Evolutionary conservation across 1,140 invertebrate genomes (phyloP), one percentile per base, ranked within the genome.

Genomic region (Zeugodacus cucurbitae): DNA sequence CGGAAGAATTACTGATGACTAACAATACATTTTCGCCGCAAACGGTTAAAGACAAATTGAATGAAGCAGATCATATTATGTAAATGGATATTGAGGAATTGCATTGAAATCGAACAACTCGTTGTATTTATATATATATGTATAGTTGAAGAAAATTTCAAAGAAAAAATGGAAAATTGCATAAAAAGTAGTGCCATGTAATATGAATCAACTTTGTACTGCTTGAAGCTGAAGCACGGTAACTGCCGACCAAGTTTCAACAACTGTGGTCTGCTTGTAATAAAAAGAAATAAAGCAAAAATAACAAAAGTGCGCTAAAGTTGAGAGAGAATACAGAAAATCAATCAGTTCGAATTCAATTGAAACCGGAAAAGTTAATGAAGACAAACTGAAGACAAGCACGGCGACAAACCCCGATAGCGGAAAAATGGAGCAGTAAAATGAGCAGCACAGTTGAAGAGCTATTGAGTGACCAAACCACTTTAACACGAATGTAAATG

Each of bases 291-390:
- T 7, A n/a, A 48, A 82, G n/a, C 20, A 82, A 48, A 8, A 26
- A 54, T 22, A 48, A 82, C 34, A 48, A 14, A 14, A 37, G 4
- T 37, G 22, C 3, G 4, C 11, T 82, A n/a, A 11, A 82, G 41
- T 44, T 82, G n/a, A 82, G 41, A 29, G 41, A 82, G 74, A 82
- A 54, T 48, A 82, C 74, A 17, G 41, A 82, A 78, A 82, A 44
- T 34, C 74, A 82, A 82, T 82, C 74, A 82, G 22, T 22, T 44
- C 74, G 34, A 82, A 54, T 82, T 82, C 74, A 82, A 82, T 82
- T 82, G 41, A 82, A 48, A 26, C n/a, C 41, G 74, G 41, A 82
- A 82, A 82, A 82, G 74, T 82, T 54, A 48, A 82, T 48, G 44
- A 82, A 82, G n/a, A 48, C 34, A 48, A 82, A 82, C n/a, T 82